These are phyloP conservation scores for Cataglyphis albicans DNA, from an alignment of 2,888 invertebrate species.

Conservation along the genomic window DNA sequence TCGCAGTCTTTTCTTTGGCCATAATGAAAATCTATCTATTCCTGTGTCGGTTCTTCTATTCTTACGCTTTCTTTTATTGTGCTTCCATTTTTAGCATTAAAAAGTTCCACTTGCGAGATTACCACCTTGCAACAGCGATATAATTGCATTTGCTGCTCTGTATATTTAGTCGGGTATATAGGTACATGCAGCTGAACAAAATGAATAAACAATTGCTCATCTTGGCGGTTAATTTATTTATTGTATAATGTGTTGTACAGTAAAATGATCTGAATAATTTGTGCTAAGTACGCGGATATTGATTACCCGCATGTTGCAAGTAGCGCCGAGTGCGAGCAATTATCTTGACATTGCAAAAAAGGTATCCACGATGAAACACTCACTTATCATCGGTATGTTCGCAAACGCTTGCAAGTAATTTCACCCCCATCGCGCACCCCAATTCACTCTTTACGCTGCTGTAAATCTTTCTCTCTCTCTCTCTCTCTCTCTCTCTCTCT, in stretches of 20 bases:
- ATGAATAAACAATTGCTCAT: background rate
- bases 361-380: background rate
- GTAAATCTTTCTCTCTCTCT: constrained; percentile 40
- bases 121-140: background rate
- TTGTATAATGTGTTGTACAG: background rate
- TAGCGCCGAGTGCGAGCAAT: background rate
- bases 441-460: background rate
- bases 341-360: constrained; percentile 10
- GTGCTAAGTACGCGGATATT: background rate
- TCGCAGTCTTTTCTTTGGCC: background rate
- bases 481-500: constrained; percentile 34
- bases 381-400: background rate
- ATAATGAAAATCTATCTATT: background rate
- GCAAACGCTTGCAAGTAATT: constrained; percentile 25
- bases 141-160: constrained; percentile 9
- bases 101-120: background rate
- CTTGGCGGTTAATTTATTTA: background rate
- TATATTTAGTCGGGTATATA: background rate
- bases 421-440: constrained; percentile 8
- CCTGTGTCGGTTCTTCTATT: background rate
- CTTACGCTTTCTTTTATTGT: constrained; percentile 1
- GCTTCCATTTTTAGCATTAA: constrained; percentile 21
- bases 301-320: background rate
- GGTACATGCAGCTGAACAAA: background rate
- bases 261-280: background rate